Conservation (phyloP, 2,888 invertebrate genomes). For the Tiphia femorata region DNA sequence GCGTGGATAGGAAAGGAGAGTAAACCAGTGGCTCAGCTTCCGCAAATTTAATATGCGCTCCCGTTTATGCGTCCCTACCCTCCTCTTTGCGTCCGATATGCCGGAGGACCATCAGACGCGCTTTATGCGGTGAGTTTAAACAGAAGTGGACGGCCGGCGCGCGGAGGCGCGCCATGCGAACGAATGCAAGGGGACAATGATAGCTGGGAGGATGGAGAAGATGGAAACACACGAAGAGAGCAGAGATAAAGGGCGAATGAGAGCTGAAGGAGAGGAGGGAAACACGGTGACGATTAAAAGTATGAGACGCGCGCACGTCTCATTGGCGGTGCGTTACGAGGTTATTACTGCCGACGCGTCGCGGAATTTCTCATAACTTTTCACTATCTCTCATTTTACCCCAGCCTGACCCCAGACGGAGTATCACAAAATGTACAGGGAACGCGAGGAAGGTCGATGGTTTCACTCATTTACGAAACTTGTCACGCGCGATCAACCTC, state of each 20-base stretch:
- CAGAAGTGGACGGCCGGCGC: neutral
- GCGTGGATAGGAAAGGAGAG: too few species aligned
- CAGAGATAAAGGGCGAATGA: too few species aligned
- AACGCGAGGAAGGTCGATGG: too few species aligned
- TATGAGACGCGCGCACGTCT: neutral
- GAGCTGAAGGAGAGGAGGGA: too few species aligned
- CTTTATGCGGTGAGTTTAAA: neutral
- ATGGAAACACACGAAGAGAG: too few species aligned
- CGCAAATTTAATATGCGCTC: neutral
- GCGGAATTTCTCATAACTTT: constrained; percentile 1
- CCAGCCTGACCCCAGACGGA: too few species aligned
- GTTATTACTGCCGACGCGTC: neutral
- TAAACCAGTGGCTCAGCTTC: neutral
- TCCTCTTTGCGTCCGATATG: neutral
- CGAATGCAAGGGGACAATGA: too few species aligned
- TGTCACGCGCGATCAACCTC: neutral
- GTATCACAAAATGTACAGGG: too few species aligned
- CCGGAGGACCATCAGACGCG: neutral
- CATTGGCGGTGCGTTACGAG: neutral
- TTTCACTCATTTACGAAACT: neutral
- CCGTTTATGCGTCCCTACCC: neutral
- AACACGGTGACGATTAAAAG: neutral
- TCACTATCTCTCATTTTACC: neutral
- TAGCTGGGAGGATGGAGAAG: too few species aligned
- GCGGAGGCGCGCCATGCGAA: too few species aligned